Conservation (phyloP, 92 coral and sea anemone genomes). For the Epizoanthus rinbou region DNA sequence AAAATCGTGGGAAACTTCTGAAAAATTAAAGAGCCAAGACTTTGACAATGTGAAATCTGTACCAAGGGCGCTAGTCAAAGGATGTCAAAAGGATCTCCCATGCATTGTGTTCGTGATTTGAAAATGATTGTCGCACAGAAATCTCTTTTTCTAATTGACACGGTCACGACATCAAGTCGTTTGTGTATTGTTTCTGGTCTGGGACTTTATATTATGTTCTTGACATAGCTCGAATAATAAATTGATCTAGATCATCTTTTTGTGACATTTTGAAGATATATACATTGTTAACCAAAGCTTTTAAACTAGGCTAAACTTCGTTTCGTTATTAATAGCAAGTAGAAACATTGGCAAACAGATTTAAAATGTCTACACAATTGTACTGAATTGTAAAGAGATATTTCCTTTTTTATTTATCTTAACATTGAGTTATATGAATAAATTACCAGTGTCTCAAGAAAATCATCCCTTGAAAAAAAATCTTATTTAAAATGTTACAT, state of each 20-base stretch:
- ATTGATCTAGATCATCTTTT: background rate
- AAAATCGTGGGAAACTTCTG: background rate
- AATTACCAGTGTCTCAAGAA: background rate
- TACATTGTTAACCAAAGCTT: background rate
- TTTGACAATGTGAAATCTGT: background rate
- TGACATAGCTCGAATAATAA: background rate
- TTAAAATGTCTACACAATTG: constrained; percentile 3
- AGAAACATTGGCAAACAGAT: constrained; percentile 23
- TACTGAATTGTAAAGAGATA: constrained; percentile 1
- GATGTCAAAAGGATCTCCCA: background rate
- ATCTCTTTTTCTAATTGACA: background rate
- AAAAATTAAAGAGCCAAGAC: constrained; percentile 17
- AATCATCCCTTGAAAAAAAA: background rate
- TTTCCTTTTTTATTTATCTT: constrained; percentile 14
- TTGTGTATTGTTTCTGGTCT: background rate
- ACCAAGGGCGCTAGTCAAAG: background rate
- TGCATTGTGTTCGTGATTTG: background rate
- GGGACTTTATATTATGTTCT: too few relatives aligned
- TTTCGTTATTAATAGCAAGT: constrained; percentile 14
- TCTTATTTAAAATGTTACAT: background rate
- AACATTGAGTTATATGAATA: background rate
- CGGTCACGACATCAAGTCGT: constrained; percentile 13
- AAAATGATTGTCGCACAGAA: background rate
- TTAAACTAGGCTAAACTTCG: background rate
- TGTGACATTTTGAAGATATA: background rate